Evolutionary conservation across 1,140 invertebrate genomes (phyloP), one percentile per base, ranked within the genome.

Genomic region (Lineus longissimus): DNA sequence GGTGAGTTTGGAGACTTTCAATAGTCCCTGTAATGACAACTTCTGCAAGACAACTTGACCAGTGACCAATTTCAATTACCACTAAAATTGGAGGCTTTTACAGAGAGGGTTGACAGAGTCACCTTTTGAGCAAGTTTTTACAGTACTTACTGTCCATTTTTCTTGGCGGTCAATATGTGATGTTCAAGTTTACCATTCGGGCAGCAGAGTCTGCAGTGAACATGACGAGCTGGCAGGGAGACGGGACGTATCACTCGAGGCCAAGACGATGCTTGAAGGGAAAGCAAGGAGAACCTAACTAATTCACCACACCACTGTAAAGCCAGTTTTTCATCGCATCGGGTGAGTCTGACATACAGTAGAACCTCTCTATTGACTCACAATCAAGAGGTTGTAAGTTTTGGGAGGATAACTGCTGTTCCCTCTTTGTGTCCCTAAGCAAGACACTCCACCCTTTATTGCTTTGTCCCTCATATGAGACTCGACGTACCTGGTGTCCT

Each of bases 141-240:
- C 31, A 6, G 31, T 19, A 76, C 76, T 73, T 76, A 88, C 88
- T 86, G 88, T 81, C 89, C 88, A 74, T 91, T 85, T 79, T 89
- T 93, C 0, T 76, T 73, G 63, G 86, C 85, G 1, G 91, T 90
- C 70, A 94, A 88, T 67, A 91, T 87, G 2, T 91, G 79, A 79
- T 93, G 88, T 65, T 88, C 78, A n/a, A 95, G 77, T 63, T 88
- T 83, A 25, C 92, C 93, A 68, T 86, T 78, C 7, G 84, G 71
- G 6, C 88, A 90, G 78, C 93, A 96, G 68, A 93, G 73, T 54
- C 88, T 84, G 76, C 92, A 95, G 71, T 91, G 86, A 0, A 85
- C 83, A 75, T 93, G 91, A 63, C 85, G 87, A 0, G 86, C 86
- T 55, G 87, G 83, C 15, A 86, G 79, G 41, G 91, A 75, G 1